These are phyloP conservation scores for Clarias batrachus DNA, from an alignment of 2,113 vertebrate genomes.

Conservation along the genomic window DNA sequence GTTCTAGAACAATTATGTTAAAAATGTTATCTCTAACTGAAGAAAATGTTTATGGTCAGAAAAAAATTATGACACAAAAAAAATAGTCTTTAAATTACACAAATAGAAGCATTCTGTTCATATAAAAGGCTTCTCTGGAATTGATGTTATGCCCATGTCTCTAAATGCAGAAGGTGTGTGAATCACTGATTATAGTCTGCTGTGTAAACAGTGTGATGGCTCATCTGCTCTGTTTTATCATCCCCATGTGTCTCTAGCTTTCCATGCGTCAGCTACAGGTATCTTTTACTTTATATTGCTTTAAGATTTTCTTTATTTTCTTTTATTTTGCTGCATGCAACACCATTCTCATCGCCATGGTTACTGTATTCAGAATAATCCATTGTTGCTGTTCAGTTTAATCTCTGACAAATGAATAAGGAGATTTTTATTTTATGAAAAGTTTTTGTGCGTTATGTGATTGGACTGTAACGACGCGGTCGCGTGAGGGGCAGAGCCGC, in stretches of 20 bases:
- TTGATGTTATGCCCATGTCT: neutral
- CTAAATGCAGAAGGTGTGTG: neutral
- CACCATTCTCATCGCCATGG: neutral
- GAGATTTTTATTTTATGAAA: neutral
- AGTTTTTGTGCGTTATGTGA: neutral
- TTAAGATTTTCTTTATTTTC: neutral
- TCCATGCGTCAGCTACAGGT: conserved; percentile 84
- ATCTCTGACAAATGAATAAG: neutral
- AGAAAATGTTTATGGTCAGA: too few species aligned
- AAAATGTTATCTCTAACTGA: too few species aligned
- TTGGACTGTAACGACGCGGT: too few species aligned
- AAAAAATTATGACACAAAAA: too few species aligned
- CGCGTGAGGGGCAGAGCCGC: too few species aligned
- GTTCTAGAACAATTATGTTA: too few species aligned
- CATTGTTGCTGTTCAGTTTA: neutral
- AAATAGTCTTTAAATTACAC: neutral
- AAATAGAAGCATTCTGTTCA: neutral
- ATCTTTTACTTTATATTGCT: conserved; percentile 48
- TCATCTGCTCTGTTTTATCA: conserved; percentile 41
- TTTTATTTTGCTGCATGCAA: neutral
- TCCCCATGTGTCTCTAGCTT: conserved; percentile 77
- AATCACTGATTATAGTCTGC: neutral
- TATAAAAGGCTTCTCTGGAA: neutral
- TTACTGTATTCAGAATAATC: neutral
- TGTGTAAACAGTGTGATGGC: neutral